Percentiles rank a stretch among this genome's conserved stretches.
Conservation (phyloP, 2,888 invertebrate species). For the Lysandra coridon region DNA sequence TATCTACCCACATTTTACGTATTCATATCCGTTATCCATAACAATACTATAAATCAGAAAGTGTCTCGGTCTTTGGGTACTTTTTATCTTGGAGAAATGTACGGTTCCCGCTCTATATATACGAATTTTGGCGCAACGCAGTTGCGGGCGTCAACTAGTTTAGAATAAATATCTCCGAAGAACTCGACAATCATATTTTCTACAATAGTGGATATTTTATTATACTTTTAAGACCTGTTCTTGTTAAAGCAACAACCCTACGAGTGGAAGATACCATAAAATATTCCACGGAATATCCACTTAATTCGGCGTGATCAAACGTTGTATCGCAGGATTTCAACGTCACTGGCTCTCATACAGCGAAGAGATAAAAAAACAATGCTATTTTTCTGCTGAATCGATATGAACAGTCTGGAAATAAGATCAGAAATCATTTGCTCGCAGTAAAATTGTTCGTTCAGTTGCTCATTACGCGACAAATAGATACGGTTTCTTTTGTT, state of each 20-base stretch:
- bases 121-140: no score
- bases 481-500: constrained; percentile 29
- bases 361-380: constrained; percentile 15
- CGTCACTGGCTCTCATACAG: constrained; percentile 1
- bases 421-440: constrained; percentile 28
- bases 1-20: no score
- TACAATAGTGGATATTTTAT: neutral
- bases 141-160: no score
- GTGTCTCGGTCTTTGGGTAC: no score
- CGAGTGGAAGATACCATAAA: neutral
- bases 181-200: neutral
- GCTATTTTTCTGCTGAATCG: constrained; percentile 11
- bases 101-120: no score
- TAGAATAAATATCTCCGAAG: no score
- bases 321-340: constrained; percentile 11
- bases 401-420: constrained; percentile 9
- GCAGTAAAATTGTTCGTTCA: constrained; percentile 26
- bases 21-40: no score
- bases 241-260: neutral
- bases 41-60: no score
- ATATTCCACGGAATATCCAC: neutral
- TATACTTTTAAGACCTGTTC: neutral
- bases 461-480: constrained; percentile 31
- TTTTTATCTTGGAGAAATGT: no score
- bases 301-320: constrained; percentile 7